These are phyloP conservation scores for Onychomys leucogaster DNA, from an alignment of 2,797 vertebrate species.

Conservation along the genomic window DNA sequence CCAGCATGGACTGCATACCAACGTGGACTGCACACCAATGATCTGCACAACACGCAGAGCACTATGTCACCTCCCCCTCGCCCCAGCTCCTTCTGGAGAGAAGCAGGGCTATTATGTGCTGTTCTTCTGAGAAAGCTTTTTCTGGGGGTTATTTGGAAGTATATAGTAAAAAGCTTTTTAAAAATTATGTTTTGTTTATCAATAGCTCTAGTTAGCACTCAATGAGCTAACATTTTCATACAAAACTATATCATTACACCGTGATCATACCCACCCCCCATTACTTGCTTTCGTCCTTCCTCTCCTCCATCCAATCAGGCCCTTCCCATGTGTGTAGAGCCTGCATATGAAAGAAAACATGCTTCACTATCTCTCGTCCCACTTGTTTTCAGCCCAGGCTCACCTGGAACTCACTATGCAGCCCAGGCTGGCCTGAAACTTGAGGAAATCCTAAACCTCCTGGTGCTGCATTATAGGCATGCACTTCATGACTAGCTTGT, in stretches of 20 bases:
- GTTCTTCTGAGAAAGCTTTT: slow-evolving; percentile 30
- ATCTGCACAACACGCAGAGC: slow-evolving; percentile 47
- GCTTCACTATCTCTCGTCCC: not conserved
- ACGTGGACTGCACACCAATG: too few relatives aligned
- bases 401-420: not conserved
- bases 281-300: not conserved
- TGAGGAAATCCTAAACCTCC: not conserved
- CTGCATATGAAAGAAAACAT: not conserved
- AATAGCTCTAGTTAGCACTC: not conserved
- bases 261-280: not conserved
- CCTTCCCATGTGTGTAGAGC: not conserved
- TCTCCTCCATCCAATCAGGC: not conserved
- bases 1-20: too few relatives aligned
- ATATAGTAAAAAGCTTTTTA: not conserved
- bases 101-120: not conserved
- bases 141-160: slow-evolving; percentile 33
- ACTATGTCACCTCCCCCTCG: not conserved
- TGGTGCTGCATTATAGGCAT: not conserved
- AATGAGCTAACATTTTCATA: not conserved
- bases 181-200: not conserved
- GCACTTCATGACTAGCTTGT: not conserved
- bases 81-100: not conserved
- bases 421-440: not conserved
- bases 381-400: not conserved
- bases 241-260: not conserved